Conservation (phyloP, 2,888 invertebrate species). For the Pyrocoelia pectoralis region DNA sequence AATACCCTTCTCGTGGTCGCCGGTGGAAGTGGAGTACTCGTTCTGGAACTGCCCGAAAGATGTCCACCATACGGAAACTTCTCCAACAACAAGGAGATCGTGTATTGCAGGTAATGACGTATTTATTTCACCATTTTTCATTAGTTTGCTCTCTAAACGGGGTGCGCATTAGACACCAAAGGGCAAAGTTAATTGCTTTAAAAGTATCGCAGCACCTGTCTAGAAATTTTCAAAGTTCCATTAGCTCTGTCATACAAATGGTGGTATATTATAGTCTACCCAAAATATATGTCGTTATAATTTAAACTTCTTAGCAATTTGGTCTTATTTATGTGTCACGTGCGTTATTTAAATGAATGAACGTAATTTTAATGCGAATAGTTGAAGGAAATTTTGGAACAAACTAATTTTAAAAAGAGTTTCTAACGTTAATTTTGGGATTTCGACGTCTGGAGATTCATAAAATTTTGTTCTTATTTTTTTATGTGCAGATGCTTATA, state of each 20-base stretch:
- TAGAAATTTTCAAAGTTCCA: conserved; percentile 48
- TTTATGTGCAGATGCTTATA: conserved; percentile 28
- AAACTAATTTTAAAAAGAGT: not conserved
- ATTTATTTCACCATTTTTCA: not conserved
- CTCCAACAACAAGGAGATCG: conserved; percentile 71
- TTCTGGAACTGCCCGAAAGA: conserved; percentile 75
- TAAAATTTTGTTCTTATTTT: conserved; percentile 30
- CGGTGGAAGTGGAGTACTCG: conserved; percentile 74
- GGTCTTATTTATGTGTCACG: conserved; percentile 44
- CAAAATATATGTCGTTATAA: conserved; percentile 45
- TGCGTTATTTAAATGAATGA: conserved; percentile 35
- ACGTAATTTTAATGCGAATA: conserved; percentile 23
- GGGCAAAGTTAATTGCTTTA: conserved; percentile 47
- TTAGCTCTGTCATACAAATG: conserved; percentile 46
- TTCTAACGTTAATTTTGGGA: not conserved
- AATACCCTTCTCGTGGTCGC: conserved; percentile 74
- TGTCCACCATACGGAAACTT: conserved; percentile 75
- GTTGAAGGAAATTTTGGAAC: conserved; percentile 10
- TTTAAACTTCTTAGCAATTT: conserved; percentile 48
- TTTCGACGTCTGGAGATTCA: conserved; percentile 21
- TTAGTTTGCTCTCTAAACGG: conserved; percentile 20
- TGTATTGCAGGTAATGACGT: conserved; percentile 74
- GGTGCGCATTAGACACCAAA: conserved; percentile 30
- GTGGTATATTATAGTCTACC: conserved; percentile 42
- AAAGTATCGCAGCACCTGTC: conserved; percentile 49